Conservation (phyloP, 2,113 vertebrate species). For the Crocuta crocuta region DNA sequence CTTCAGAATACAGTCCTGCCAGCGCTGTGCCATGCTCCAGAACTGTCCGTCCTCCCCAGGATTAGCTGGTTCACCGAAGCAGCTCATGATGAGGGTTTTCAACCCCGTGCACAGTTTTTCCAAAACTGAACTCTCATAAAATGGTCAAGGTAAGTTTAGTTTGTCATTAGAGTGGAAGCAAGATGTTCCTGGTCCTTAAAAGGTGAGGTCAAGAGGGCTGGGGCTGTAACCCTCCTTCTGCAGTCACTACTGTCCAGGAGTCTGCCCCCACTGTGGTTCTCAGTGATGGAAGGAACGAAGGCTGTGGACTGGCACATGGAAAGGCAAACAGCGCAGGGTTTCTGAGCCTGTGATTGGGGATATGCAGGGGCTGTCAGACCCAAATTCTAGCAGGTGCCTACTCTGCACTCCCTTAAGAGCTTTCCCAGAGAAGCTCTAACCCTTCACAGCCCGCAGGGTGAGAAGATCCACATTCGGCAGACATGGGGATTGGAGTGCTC, state of each 20-base stretch:
- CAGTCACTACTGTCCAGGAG: neutral
- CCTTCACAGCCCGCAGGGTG: neutral
- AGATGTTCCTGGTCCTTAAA: neutral
- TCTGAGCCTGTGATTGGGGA: neutral
- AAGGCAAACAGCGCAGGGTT: neutral
- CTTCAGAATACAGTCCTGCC: neutral
- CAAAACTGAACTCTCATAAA: neutral
- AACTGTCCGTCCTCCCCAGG: neutral
- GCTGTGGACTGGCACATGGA: too few relatives aligned
- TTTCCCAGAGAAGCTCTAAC: neutral
- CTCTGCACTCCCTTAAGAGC: neutral
- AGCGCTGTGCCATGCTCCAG: neutral
- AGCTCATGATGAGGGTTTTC: neutral
- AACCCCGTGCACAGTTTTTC: neutral
- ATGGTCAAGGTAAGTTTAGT: neutral
- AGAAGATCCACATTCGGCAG: neutral
- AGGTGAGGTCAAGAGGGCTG: neutral
- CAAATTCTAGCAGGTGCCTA: neutral
- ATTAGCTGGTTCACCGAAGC: neutral
- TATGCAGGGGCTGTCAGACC: neutral
- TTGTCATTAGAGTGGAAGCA: neutral
- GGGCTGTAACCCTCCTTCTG: neutral
- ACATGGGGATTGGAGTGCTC: fast-evolving
- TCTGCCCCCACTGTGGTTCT: neutral
- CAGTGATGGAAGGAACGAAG: neutral